A percentile compares a stretch with the other conserved stretches of the same genome.
Evolutionary conservation across 2,888 invertebrate genomes (phyloP).

Genomic region (Cotesia congregata): DNA sequence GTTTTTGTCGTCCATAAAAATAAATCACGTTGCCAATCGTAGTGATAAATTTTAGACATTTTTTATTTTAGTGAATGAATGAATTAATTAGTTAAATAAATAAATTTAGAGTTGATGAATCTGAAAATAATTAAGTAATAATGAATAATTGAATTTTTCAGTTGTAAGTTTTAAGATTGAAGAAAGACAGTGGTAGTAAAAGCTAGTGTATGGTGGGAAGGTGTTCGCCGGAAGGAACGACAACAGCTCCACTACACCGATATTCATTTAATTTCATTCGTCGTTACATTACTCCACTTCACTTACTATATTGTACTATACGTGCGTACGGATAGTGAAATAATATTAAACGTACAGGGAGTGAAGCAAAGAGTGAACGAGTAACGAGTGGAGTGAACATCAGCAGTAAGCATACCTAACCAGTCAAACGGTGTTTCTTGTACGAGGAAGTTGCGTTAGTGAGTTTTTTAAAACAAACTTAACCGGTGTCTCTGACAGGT

Average conservation of each 20-base stretch:
- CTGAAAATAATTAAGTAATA: no score
- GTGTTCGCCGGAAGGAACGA: constrained; percentile 62
- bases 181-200: neutral
- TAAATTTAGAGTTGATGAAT: no score
- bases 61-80: no score
- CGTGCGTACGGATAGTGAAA: constrained; percentile 1
- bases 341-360: neutral
- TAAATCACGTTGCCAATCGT: neutral
- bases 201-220: constrained; percentile 52
- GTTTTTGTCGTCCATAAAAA: constrained; percentile 4
- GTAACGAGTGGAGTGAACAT: neutral
- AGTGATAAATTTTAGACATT: constrained; percentile 3
- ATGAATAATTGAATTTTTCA: neutral
- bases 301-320: neutral
- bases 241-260: constrained; percentile 54
- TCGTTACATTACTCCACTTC: constrained; percentile 36
- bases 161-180: neutral
- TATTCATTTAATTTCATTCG: constrained; percentile 32
- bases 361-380: neutral
- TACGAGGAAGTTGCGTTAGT: constrained; percentile 36
- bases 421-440: constrained; percentile 53
- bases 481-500: constrained; percentile 44
- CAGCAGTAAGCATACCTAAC: constrained; percentile 18
- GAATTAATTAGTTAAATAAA: no score
- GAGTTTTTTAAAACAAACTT: constrained; percentile 20